Evolutionary conservation across 1,140 invertebrate species (phyloP).

Genomic region (Caerostris extrusa): DNA sequence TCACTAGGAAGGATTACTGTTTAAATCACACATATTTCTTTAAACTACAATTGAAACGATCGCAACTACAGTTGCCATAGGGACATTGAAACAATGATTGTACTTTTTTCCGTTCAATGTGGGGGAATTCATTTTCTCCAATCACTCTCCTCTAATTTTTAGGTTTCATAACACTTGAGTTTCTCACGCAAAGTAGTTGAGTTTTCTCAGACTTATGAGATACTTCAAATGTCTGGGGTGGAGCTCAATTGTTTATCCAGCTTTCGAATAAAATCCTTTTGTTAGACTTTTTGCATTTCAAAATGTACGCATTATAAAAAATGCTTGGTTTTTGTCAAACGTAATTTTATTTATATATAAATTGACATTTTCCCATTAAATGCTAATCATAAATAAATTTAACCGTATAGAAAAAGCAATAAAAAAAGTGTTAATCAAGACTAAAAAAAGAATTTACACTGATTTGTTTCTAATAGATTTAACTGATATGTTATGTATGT

Average conservation of each 20-base stretch:
- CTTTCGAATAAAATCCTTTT: too few relatives aligned
- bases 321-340: too few relatives aligned
- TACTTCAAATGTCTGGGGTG: not conserved
- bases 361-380: too few relatives aligned
- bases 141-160: slow-evolving; percentile 7
- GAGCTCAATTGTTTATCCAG: not conserved
- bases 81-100: slow-evolving; percentile 12
- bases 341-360: too few relatives aligned
- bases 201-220: not conserved
- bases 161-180: slow-evolving; percentile 12
- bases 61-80: slow-evolving; percentile 7
- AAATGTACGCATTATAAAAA: too few relatives aligned
- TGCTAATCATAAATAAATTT: too few relatives aligned
- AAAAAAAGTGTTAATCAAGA: too few relatives aligned
- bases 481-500: too few relatives aligned
- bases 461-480: too few relatives aligned
- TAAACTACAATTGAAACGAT: slow-evolving; percentile 34
- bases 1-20: slow-evolving; percentile 20
- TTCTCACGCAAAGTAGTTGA: slow-evolving; percentile 7
- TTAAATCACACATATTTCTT: slow-evolving; percentile 34
- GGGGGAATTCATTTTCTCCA: slow-evolving; percentile 2
- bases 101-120: slow-evolving; percentile 27
- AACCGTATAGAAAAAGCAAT: too few relatives aligned
- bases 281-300: too few relatives aligned
- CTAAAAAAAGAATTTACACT: too few relatives aligned